phyloP scores from a whole-genome alignment of 2,888 invertebrate species.

The Drosophila fulvimacula region DNA sequence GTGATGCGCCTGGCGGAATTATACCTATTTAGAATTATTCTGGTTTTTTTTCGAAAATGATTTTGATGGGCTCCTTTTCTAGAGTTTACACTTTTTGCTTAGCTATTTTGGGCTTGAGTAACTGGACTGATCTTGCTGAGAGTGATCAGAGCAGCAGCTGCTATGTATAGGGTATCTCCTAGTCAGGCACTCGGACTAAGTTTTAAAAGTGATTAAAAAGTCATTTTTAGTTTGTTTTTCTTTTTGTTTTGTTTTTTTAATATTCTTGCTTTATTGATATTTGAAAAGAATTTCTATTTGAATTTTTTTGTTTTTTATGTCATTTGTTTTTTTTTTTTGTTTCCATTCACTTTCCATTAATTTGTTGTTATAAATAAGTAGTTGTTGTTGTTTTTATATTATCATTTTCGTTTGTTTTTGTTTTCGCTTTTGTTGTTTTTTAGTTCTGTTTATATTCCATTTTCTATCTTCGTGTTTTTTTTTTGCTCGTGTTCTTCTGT shows the following conservation, averaged over 20 bases:
- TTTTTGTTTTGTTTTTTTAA: conserved; percentile 40
- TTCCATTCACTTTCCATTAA: conserved; percentile 53
- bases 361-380: conserved; percentile 61
- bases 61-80: too few relatives aligned
- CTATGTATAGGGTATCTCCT: not conserved
- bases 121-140: too few relatives aligned
- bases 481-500: conserved; percentile 21
- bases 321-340: conserved; percentile 44
- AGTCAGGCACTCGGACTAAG: not conserved
- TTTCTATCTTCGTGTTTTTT: conserved; percentile 32
- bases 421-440: conserved; percentile 9
- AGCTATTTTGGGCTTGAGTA: too few relatives aligned
- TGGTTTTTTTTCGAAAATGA: too few relatives aligned
- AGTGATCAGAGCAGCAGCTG: not conserved
- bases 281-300: conserved; percentile 80
- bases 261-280: conserved; percentile 81
- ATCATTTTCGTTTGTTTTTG: conserved; percentile 26
- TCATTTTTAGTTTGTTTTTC: conserved; percentile 15
- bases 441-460: conserved; percentile 34
- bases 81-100: too few relatives aligned
- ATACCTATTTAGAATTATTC: too few relatives aligned
- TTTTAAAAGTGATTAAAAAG: too few relatives aligned
- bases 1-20: too few relatives aligned
- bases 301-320: conserved; percentile 54
- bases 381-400: conserved; percentile 37